A percentile compares a stretch with the other conserved stretches of the same genome.
phyloP scores from a whole-genome alignment of 2,888 invertebrate species.

The Icerya purchasi region DNA sequence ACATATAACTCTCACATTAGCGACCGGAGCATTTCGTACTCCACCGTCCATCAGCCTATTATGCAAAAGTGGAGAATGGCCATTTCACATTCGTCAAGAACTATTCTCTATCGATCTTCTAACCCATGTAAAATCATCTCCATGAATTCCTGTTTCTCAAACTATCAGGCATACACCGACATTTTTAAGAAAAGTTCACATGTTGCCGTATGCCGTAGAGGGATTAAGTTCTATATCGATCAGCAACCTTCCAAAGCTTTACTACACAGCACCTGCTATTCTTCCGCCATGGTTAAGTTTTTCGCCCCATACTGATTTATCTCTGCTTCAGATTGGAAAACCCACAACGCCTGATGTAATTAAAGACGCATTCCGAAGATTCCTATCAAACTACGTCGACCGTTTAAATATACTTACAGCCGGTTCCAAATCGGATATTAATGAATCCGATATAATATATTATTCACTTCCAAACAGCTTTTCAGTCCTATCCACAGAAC shows the following conservation, averaged over 20 bases:
- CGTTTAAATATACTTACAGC: neutral
- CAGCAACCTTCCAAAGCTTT: neutral
- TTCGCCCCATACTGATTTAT: neutral
- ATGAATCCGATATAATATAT: neutral
- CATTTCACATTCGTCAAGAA: neutral
- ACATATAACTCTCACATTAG: neutral
- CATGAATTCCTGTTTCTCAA: neutral
- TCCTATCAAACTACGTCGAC: neutral
- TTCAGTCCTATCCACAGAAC: neutral
- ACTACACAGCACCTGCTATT: neutral
- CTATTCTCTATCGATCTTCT: neutral
- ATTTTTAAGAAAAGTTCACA: neutral
- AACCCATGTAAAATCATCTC: neutral
- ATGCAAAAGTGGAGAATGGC: neutral
- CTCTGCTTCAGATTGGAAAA: neutral
- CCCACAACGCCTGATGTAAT: neutral
- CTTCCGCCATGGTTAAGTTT: neutral
- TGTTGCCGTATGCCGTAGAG: neutral
- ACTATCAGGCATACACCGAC: neutral
- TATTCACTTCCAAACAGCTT: neutral
- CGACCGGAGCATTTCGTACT: no score
- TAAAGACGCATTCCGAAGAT: no score
- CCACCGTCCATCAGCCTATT: neutral
- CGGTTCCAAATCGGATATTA: neutral
- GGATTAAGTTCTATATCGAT: neutral